A percentile compares a stretch with the other conserved stretches of the same genome.
These are phyloP conservation scores for Perca schrenkii DNA, from an alignment of 2,113 vertebrate species.

Conservation along the genomic window DNA sequence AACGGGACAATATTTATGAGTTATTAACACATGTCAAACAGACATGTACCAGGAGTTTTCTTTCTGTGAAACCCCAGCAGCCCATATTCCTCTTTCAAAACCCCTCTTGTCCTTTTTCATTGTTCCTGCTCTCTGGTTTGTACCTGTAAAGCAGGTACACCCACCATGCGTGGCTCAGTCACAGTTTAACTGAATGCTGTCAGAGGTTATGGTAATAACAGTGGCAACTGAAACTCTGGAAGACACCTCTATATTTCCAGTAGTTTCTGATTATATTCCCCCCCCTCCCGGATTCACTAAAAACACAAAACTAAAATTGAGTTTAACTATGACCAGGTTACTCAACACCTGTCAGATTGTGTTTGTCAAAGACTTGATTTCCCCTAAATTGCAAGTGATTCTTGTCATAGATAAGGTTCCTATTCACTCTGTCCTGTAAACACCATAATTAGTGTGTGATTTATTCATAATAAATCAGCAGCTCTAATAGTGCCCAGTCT, in stretches of 20 bases:
- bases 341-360: background rate
- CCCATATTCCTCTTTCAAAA: background rate
- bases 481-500: too few species aligned
- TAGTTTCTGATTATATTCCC: background rate
- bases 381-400: background rate
- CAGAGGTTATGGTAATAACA: conserved; percentile 55
- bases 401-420: background rate
- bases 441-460: background rate
- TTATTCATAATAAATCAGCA: background rate
- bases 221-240: conserved; percentile 38
- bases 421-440: background rate
- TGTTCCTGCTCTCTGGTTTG: background rate
- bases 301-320: background rate
- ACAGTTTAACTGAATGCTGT: conserved; percentile 49
- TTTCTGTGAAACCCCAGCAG: conserved; percentile 3
- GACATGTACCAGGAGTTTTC: conserved; percentile 5
- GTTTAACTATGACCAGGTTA: background rate
- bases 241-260: conserved; percentile 13
- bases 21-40: conserved; percentile 62
- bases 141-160: conserved; percentile 27
- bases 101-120: background rate
- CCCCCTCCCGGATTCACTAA: background rate
- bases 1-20: conserved; percentile 48
- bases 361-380: background rate
- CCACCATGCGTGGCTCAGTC: conserved; percentile 28